Evolutionary conservation across 2,797 vertebrate species (phyloP).

Genomic region (Morus bassanus): DNA sequence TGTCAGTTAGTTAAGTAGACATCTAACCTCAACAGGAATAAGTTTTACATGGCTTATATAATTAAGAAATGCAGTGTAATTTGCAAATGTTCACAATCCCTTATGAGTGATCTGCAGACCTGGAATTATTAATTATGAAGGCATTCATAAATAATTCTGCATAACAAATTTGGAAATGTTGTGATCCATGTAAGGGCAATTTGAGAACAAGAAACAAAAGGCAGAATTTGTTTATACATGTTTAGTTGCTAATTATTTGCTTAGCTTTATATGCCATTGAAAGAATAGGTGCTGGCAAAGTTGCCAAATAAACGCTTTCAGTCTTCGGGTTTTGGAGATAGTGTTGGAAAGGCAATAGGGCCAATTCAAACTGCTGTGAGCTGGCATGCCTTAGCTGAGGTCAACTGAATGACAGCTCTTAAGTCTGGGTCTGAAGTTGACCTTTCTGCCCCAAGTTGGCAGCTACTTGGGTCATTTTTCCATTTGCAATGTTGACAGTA

Average conservation of each 20-base stretch:
- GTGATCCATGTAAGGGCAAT: neutral
- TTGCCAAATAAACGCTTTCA: neutral
- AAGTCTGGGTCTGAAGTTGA: neutral
- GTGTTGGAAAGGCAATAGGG: neutral
- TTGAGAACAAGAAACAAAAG: slow-evolving; percentile 52
- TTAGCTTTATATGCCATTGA: neutral
- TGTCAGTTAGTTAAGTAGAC: slow-evolving; percentile 18
- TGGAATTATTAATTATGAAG: slow-evolving; percentile 40
- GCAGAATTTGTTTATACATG: neutral
- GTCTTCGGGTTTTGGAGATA: neutral
- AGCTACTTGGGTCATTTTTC: neutral
- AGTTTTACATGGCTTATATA: slow-evolving; percentile 8
- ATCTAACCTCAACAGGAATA: slow-evolving; percentile 17
- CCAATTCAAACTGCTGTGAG: neutral
- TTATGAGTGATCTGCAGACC: slow-evolving; percentile 5
- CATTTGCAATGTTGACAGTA: slow-evolving; percentile 34
- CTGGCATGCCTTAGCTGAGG: neutral
- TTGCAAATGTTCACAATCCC: neutral
- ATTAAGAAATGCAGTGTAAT: slow-evolving; percentile 11
- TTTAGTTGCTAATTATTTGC: slow-evolving; percentile 34
- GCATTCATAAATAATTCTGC: slow-evolving; percentile 44
- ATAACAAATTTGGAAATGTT: slow-evolving; percentile 27
- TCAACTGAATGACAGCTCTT: neutral
- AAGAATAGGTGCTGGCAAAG: neutral
- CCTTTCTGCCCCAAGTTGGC: neutral